phyloP scores from a whole-genome alignment of 2,888 invertebrate species.

The Tiliacea aurago region DNA sequence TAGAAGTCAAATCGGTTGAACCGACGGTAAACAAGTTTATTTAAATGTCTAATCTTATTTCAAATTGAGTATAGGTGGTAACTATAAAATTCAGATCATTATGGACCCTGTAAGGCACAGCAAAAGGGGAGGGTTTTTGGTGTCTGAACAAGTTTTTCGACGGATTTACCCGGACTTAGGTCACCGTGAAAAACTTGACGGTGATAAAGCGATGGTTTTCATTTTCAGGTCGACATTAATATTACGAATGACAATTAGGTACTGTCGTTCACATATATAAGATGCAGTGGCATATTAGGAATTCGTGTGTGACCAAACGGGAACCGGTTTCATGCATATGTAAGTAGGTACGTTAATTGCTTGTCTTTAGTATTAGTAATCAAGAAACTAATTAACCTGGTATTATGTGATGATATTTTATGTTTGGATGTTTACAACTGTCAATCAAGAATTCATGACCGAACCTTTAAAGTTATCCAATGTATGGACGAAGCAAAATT shows the following conservation, averaged over 20 bases:
- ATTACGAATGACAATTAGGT: conserved; percentile 10
- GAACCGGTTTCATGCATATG: conserved; percentile 23
- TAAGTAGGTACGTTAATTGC: conserved; percentile 1
- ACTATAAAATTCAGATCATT: too few relatives aligned
- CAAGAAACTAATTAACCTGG: conserved; percentile 1
- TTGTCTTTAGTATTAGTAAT: conserved; percentile 28
- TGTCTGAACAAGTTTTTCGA: too few relatives aligned
- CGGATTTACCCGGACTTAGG: too few relatives aligned
- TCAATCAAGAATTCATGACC: conserved; percentile 31
- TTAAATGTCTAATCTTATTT: too few relatives aligned
- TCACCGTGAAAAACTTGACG: too few relatives aligned
- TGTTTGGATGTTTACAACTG: conserved; percentile 30
- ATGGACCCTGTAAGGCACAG: too few relatives aligned
- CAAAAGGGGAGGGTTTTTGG: too few relatives aligned
- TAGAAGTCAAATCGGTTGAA: too few relatives aligned
- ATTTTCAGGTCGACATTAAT: too few relatives aligned
- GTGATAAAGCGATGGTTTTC: too few relatives aligned
- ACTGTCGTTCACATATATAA: conserved; percentile 7
- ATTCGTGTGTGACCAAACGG: conserved; percentile 22
- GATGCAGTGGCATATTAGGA: conserved; percentile 7
- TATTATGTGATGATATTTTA: not conserved
- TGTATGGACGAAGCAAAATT: conserved; percentile 26
- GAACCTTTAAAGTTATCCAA: conserved; percentile 9
- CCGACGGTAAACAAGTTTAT: too few relatives aligned
- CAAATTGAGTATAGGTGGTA: too few relatives aligned